Base-by-base conservation (phyloP, 2,113 vertebrate genomes). In the Lamprologus tigripictilis region DNA sequence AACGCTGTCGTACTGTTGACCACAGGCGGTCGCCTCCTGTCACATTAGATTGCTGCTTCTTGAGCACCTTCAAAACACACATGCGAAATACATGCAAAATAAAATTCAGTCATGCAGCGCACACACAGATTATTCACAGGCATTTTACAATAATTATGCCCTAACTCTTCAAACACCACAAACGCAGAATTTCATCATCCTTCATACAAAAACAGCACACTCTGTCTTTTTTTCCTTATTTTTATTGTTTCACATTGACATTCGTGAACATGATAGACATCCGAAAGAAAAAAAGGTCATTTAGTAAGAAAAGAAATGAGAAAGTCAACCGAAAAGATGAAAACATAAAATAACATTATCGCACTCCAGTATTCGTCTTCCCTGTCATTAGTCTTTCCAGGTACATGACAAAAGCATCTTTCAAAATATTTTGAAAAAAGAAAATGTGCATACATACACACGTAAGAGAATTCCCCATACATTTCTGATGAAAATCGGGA, bases 41-140 rank as follows among this genome's bases (percentile, higher is more conserved):
- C 82, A 89, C 71, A 87, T 68, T 19, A 3, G 10, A 82, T 86
- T 80, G 8, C 3, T 89, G 63, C 84, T 78, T 40, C 86, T 37
- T 42, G 79, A 63, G 16, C 17, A 16, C 35, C n/a, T 81, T 82
- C 9, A 17, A 42, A 87, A 63, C 9, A 37, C 9, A 81, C 51
- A 57, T n/a, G 71, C 13, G 2, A 28, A 47, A 23, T 54, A 10
- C 35, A 83, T 79, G 63, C 28, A 16, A 45, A 78, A 23, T 17
- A 42, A 12, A 54, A 85, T 79, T 53, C 53, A 73, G 53, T 9
- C 47, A 28, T 26, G 21, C 37, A 16, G 37, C 6, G 11, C 16
- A 28, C 21, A 45, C 49, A 68, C 42, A 86, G 6, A 76, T 85
- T 21, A 63, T 79, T 73, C 19, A 37, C 35, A 17, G n/a, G 9